Percentiles rank a stretch among this genome's conserved stretches.
Evolutionary conservation across 2,113 vertebrate species (phyloP).

Genomic region (Erpornis zantholeuca): DNA sequence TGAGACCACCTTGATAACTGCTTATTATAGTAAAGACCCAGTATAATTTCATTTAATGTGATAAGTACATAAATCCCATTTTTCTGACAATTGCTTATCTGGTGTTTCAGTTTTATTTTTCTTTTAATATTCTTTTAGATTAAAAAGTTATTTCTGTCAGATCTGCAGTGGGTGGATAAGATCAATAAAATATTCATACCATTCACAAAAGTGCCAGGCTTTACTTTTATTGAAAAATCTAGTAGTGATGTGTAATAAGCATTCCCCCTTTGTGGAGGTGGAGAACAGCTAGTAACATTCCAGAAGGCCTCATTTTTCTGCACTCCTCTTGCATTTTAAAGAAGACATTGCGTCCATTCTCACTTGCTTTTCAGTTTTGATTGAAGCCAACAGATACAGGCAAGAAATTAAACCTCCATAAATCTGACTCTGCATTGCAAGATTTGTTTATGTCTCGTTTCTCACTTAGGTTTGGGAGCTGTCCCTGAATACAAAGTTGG

Average conservation of each 20-base stretch:
- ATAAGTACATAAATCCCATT: background rate
- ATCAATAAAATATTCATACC: background rate
- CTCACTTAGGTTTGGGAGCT: background rate
- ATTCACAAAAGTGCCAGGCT: conserved; percentile 15
- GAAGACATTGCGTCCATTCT: background rate
- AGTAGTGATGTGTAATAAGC: background rate
- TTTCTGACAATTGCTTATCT: background rate
- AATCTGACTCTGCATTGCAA: background rate
- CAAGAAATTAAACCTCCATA: background rate
- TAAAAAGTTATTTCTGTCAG: conserved; percentile 6
- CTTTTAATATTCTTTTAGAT: background rate
- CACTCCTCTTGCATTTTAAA: conserved; percentile 13
- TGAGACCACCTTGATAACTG: background rate
- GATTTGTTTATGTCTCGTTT: background rate
- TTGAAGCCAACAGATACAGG: background rate
- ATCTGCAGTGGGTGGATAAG: background rate
- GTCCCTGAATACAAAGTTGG: background rate
- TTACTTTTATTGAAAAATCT: background rate
- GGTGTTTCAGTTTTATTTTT: background rate
- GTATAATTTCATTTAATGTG: background rate
- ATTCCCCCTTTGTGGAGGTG: conserved; percentile 14
- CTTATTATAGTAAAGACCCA: background rate
- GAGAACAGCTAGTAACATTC: conserved; percentile 8
- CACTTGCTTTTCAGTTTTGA: background rate
- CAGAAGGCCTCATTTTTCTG: background rate